Evolutionary conservation across 2,888 invertebrate species (phyloP).

Genomic region (Cheilosia impressa): DNA sequence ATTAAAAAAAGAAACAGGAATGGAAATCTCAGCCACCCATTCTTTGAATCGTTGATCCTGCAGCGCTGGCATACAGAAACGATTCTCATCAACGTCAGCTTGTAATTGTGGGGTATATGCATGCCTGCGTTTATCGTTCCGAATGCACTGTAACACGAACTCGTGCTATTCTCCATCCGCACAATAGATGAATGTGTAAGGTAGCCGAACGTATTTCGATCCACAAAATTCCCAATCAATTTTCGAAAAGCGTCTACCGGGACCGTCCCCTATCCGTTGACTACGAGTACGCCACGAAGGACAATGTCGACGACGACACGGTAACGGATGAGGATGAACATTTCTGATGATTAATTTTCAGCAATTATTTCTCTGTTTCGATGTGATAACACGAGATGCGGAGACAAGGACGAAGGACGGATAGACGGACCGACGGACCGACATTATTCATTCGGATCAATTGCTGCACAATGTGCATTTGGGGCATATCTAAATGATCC

Average conservation of each 20-base stretch:
- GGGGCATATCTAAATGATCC: conserved; percentile 28
- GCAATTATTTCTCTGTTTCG: conserved; percentile 72
- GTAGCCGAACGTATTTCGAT: conserved; percentile 65
- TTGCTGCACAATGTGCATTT: conserved; percentile 63
- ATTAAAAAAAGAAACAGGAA: conserved; percentile 23
- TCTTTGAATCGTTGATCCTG: conserved; percentile 52
- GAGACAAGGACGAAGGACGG: background rate
- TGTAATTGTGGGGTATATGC: conserved; percentile 25
- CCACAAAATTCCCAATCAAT: conserved; percentile 73
- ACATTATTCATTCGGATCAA: conserved; percentile 66
- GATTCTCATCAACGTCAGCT: conserved; percentile 62
- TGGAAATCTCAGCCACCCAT: conserved; percentile 37
- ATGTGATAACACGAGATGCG: conserved; percentile 61
- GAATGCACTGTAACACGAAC: conserved; percentile 59
- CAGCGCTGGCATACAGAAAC: conserved; percentile 41
- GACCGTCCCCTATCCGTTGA: conserved; percentile 2
- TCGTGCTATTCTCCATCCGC: conserved; percentile 32
- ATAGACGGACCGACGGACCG: conserved; percentile 42
- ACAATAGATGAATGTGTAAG: conserved; percentile 53
- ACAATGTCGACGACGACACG: conserved; percentile 25
- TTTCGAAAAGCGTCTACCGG: conserved; percentile 67
- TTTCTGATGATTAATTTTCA: conserved; percentile 75
- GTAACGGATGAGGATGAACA: conserved; percentile 65
- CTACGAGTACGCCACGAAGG: background rate
- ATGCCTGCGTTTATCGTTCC: conserved; percentile 34